phyloP scores from a whole-genome alignment of 1,140 invertebrate genomes.

The Catajapyx aquilonaris region DNA sequence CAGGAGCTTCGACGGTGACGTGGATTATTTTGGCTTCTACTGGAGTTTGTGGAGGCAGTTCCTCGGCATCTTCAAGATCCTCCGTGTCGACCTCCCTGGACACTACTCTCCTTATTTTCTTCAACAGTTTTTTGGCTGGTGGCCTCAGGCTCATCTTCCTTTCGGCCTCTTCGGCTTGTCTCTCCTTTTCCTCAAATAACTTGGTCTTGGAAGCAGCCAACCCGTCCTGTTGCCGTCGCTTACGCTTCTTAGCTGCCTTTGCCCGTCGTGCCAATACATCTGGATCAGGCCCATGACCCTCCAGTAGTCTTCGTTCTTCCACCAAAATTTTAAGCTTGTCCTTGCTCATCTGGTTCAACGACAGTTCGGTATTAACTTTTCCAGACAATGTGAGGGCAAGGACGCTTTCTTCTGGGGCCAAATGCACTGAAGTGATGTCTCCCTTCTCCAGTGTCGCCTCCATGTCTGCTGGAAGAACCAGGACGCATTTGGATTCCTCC shows the following conservation, averaged over 20 bases:
- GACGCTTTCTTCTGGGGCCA: conserved; percentile 47
- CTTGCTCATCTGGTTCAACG: conserved; percentile 37
- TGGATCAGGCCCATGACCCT: conserved; percentile 4
- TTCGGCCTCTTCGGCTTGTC: conserved; percentile 15
- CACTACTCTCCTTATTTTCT: conserved; percentile 15
- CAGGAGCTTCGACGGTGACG: no score
- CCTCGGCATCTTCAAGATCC: no score
- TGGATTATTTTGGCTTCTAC: no score
- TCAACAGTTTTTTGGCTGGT: conserved; percentile 23
- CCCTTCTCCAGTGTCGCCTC: conserved; percentile 53
- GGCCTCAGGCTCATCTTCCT: conserved; percentile 17
- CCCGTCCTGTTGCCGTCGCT: conserved; percentile 18
- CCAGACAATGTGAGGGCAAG: conserved; percentile 47
- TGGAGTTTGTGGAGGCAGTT: no score
- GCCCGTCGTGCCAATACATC: conserved; percentile 7
- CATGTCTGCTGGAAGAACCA: conserved; percentile 49
- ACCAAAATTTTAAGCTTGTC: not conserved
- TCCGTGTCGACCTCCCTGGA: conserved; percentile 14
- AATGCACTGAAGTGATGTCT: conserved; percentile 49
- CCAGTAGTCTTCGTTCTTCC: not conserved
- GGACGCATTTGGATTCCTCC: conserved; percentile 42
- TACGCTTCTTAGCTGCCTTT: conserved; percentile 13
- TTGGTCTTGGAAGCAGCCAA: conserved; percentile 21
- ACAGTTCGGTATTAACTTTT: conserved; percentile 43
- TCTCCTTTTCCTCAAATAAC: conserved; percentile 48